phyloP scores from a whole-genome alignment of 53 echinoderm and acorn worm species.

The Holothuria scabra region DNA sequence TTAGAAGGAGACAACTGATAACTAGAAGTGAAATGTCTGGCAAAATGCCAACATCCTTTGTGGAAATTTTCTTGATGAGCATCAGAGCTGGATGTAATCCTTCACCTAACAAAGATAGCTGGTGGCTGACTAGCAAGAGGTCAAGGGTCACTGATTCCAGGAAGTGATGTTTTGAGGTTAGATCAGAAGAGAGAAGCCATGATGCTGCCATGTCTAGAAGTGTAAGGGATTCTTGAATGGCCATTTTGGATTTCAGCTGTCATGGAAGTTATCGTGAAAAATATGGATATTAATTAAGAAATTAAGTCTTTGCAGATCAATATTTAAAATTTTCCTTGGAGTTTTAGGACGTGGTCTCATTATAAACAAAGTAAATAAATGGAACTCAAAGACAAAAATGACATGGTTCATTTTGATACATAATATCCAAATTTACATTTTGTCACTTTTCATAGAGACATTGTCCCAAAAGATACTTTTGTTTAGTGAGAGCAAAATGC shows the following conservation, averaged over 20 bases:
- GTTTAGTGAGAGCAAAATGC: too few species aligned
- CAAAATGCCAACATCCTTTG: not conserved
- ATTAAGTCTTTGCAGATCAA: too few species aligned
- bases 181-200: not conserved
- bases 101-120: conserved; percentile 12
- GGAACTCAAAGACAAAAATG: too few species aligned
- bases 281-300: too few species aligned
- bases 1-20: conserved; percentile 29
- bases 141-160: not conserved
- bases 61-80: not conserved
- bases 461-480: too few species aligned
- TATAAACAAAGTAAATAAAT: too few species aligned
- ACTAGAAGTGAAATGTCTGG: conserved; percentile 11
- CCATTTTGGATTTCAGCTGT: conserved; percentile 28
- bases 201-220: not conserved
- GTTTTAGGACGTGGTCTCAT: too few species aligned
- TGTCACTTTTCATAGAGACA: too few species aligned
- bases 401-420: too few species aligned
- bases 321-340: too few species aligned
- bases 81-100: conserved; percentile 7
- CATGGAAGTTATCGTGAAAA: too few species aligned
- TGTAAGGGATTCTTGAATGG: conserved; percentile 9
- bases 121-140: conserved; percentile 7
- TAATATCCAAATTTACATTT: too few species aligned
- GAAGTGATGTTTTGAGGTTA: not conserved